phyloP scores from a whole-genome alignment of 2,113 vertebrate species.

The Anas platyrhynchos region DNA sequence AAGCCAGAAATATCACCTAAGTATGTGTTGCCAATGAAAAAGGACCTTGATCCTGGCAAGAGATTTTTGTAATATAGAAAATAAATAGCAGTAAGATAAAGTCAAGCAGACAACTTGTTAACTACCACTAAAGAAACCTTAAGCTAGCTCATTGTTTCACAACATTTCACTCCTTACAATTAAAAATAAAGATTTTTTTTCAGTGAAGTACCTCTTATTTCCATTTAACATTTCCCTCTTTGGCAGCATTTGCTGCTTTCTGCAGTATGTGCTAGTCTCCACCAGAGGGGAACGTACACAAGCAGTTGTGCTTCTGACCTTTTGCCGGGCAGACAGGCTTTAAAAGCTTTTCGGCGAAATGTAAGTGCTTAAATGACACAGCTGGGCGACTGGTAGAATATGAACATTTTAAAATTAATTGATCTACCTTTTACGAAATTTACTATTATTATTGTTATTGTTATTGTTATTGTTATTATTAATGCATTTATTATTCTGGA shows the following conservation, averaged over 20 bases:
- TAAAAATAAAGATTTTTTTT: not conserved
- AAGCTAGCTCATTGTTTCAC: not conserved
- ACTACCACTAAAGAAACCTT: not conserved
- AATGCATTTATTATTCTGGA: not conserved
- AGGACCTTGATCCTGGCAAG: not conserved
- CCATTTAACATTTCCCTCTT: not conserved
- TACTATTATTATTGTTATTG: too few species aligned
- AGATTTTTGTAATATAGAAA: not conserved
- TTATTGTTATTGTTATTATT: too few species aligned
- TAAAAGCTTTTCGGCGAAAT: not conserved
- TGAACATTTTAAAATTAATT: not conserved
- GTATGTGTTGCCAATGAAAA: not conserved
- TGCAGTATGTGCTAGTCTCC: constrained; percentile 11
- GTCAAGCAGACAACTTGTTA: not conserved
- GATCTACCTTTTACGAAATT: not conserved
- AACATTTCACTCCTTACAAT: not conserved
- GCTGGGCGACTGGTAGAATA: not conserved
- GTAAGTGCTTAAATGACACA: not conserved
- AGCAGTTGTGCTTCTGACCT: constrained; percentile 1
- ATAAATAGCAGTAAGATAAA: not conserved
- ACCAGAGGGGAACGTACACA: constrained; percentile 69
- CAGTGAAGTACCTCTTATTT: not conserved
- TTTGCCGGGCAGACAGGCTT: not conserved
- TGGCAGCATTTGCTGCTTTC: not conserved
- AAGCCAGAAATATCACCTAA: not conserved